phyloP scores from a whole-genome alignment of 2,888 invertebrate genomes.

The Lasioglossum pauxillum region DNA sequence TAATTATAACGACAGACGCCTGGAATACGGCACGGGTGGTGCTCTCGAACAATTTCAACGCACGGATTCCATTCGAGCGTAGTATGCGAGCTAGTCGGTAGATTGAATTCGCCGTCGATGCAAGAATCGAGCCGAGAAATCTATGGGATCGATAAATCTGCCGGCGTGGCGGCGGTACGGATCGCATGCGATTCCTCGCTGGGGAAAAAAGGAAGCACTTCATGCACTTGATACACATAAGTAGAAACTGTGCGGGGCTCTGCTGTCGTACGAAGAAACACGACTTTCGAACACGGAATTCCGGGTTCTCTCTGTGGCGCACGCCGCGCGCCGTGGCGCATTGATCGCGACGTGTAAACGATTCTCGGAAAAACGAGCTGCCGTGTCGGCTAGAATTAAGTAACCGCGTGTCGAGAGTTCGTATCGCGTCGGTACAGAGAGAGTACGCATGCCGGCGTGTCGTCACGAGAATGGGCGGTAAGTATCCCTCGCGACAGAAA shows the following conservation, averaged over 20 bases:
- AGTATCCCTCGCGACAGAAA: slow-evolving; percentile 48
- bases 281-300: slow-evolving; percentile 63
- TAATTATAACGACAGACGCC: background rate
- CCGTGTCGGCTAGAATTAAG: slow-evolving; percentile 76
- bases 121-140: background rate
- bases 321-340: slow-evolving; percentile 38
- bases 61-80: background rate
- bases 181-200: slow-evolving; percentile 26
- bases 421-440: slow-evolving; percentile 54
- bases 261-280: slow-evolving; percentile 56
- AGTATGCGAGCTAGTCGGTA: background rate
- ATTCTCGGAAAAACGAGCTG: slow-evolving; percentile 70
- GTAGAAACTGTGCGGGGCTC: slow-evolving; percentile 30
- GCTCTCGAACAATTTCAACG: background rate
- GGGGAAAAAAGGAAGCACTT: slow-evolving; percentile 8
- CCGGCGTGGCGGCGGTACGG: background rate
- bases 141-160: slow-evolving; percentile 30
- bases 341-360: slow-evolving; percentile 72
- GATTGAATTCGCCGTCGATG: background rate
- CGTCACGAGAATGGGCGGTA: slow-evolving; percentile 48
- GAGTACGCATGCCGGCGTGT: slow-evolving; percentile 47
- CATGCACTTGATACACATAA: slow-evolving; percentile 37
- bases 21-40: background rate
- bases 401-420: slow-evolving; percentile 65
- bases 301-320: slow-evolving; percentile 31